Evolutionary conservation across 2,888 invertebrate species (phyloP).

Genomic region (Aphelenchoides bicaudatus): DNA sequence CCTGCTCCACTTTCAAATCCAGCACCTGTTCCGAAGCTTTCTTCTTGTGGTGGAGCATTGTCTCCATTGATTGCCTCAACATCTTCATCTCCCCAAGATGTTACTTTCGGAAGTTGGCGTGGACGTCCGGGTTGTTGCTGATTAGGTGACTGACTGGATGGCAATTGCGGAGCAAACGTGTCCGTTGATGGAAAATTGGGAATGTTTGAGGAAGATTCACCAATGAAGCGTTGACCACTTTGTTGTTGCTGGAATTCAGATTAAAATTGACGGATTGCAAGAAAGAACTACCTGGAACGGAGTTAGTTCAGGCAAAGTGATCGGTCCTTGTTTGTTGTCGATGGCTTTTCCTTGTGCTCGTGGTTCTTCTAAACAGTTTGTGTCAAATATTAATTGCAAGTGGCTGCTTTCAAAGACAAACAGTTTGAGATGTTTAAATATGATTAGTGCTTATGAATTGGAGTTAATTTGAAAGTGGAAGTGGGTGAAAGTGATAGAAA

Average conservation of each 20-base stretch:
- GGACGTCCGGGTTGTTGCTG: too few relatives aligned
- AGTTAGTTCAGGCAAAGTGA: constrained; percentile 23
- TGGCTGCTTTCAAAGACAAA: too few relatives aligned
- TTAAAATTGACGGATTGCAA: not conserved
- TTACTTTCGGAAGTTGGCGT: constrained; percentile 3
- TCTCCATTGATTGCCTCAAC: constrained; percentile 2
- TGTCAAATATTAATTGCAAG: too few relatives aligned
- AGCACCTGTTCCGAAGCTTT: not conserved
- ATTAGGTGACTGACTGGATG: too few relatives aligned
- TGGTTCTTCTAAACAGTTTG: constrained; percentile 31
- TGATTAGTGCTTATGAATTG: too few relatives aligned
- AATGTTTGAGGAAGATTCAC: too few relatives aligned
- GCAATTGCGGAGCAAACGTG: too few relatives aligned
- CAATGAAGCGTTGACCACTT: too few relatives aligned
- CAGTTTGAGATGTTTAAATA: too few relatives aligned
- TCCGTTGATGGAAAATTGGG: too few relatives aligned
- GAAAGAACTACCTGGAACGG: constrained; percentile 9
- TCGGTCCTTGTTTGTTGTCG: constrained; percentile 15
- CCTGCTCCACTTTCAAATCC: not conserved
- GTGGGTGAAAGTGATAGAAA: constrained; percentile 22
- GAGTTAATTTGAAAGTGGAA: not conserved
- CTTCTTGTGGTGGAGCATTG: not conserved
- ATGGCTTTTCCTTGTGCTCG: constrained; percentile 18
- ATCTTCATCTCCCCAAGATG: constrained; percentile 8
- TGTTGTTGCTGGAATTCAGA: not conserved